Percentiles rank a stretch among this genome's conserved stretches.
phyloP scores from a whole-genome alignment of 1,140 invertebrate species.

The Drosophila paulistorum region DNA sequence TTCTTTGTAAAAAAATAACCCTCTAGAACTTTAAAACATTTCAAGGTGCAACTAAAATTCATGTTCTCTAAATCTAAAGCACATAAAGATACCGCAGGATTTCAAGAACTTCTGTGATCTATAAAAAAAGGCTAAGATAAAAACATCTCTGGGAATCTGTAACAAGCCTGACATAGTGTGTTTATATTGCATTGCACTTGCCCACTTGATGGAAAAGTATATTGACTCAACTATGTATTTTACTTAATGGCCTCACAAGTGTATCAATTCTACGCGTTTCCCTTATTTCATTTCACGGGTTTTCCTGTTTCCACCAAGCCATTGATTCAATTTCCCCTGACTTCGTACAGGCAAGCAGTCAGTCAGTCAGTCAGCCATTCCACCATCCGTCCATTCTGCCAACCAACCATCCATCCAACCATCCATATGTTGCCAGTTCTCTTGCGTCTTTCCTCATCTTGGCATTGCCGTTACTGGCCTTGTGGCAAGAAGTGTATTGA shows the following conservation, averaged over 20 bases:
- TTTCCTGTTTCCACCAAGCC: conserved; percentile 13
- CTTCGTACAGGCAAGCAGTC: conserved; percentile 35
- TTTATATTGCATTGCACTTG: not conserved
- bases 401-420: not conserved
- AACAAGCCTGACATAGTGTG: not conserved
- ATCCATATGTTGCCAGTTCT: conserved; percentile 64
- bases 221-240: conserved; percentile 3
- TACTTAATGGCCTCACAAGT: conserved; percentile 1
- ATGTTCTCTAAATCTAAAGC: conserved; percentile 7
- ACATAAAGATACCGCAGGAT: too few species aligned
- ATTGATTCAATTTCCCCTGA: conserved; percentile 64
- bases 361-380: not conserved
- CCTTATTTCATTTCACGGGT: conserved; percentile 24
- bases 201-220: not conserved
- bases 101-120: too few species aligned
- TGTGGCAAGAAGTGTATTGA: conserved; percentile 71
- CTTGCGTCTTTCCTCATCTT: not conserved
- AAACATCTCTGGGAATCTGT: too few species aligned
- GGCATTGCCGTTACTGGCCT: conserved; percentile 6
- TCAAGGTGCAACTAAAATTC: conserved; percentile 45
- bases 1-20: not conserved
- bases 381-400: not conserved
- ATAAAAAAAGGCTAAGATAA: too few species aligned
- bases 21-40: conserved; percentile 22
- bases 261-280: not conserved